These are phyloP conservation scores for Montipora capricornis DNA, from an alignment of 64 coral and sea anemone species.

Conservation along the genomic window DNA sequence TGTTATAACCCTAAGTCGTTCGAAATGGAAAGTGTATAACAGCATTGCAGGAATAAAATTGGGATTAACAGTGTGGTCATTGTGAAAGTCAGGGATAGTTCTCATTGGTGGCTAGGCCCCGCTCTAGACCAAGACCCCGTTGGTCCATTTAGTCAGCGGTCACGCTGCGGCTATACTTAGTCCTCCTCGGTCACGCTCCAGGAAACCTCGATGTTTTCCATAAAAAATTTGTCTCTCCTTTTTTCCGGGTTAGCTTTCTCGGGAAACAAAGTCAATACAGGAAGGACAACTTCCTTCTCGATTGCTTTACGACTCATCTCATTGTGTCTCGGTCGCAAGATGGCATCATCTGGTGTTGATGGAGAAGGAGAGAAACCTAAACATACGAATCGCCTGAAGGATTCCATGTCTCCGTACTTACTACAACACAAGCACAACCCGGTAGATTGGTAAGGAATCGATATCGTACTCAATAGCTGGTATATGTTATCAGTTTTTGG, in stretches of 20 bases:
- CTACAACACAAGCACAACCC: slow-evolving; percentile 96
- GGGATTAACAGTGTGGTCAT: too few species aligned
- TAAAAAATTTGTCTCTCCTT: neutral
- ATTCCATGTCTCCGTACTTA: slow-evolving; percentile 96
- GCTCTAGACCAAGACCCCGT: too few species aligned
- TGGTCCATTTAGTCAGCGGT: too few species aligned
- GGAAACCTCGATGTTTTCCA: neutral
- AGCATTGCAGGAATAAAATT: too few species aligned
- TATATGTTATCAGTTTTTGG: neutral
- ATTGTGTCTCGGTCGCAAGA: neutral
- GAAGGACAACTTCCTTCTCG: neutral
- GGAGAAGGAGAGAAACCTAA: slow-evolving; percentile 67
- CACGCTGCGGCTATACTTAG: neutral
- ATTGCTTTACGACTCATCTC: neutral
- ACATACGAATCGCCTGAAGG: slow-evolving; percentile 83
- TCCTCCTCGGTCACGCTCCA: neutral
- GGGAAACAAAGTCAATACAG: neutral
- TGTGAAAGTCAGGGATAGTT: too few species aligned
- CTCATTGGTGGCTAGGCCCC: too few species aligned
- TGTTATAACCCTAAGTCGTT: too few species aligned
- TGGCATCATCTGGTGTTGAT: slow-evolving; percentile 48
- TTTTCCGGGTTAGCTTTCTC: neutral
- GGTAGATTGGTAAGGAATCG: slow-evolving; percentile 84
- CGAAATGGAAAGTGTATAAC: too few species aligned
- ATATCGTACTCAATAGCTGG: too few species aligned